These are phyloP conservation scores for Eumeta japonica DNA, from an alignment of 1,140 invertebrate species.

Conservation along the genomic window DNA sequence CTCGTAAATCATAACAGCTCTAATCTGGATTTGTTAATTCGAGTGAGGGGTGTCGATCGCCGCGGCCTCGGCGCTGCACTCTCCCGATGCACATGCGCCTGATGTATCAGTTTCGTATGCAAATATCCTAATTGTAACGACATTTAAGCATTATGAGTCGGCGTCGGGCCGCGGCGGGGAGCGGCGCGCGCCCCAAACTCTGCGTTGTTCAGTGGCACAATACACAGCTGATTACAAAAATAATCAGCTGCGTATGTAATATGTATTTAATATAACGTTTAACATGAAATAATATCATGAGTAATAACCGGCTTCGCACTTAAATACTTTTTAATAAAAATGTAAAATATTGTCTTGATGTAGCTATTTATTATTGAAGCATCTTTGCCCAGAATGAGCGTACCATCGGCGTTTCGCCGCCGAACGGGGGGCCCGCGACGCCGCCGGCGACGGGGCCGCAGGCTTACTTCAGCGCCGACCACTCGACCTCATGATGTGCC, in stretches of 20 bases:
- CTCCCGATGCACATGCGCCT: conserved; percentile 15
- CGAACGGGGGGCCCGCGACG: no score
- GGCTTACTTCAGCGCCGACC: no score
- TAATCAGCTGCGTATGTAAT: neutral
- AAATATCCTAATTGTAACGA: conserved; percentile 41
- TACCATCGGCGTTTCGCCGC: no score
- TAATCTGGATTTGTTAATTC: conserved; percentile 32
- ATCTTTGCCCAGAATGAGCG: no score
- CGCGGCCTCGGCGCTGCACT: conserved; percentile 8
- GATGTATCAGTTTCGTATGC: conserved; percentile 36
- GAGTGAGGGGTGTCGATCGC: neutral
- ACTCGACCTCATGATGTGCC: neutral
- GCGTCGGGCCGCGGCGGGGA: neutral
- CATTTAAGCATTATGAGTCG: conserved; percentile 28
- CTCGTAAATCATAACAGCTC: conserved; percentile 36
- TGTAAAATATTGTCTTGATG: neutral
- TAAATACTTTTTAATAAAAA: neutral
- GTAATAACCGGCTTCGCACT: neutral
- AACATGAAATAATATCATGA: neutral
- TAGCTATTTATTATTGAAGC: no score
- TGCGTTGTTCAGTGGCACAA: neutral
- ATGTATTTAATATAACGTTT: neutral
- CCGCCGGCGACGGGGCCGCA: no score
- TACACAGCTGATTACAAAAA: neutral
- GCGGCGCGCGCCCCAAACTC: neutral